Conservation (phyloP, 1,140 invertebrate species). For the Drosophila sturtevanti region DNA sequence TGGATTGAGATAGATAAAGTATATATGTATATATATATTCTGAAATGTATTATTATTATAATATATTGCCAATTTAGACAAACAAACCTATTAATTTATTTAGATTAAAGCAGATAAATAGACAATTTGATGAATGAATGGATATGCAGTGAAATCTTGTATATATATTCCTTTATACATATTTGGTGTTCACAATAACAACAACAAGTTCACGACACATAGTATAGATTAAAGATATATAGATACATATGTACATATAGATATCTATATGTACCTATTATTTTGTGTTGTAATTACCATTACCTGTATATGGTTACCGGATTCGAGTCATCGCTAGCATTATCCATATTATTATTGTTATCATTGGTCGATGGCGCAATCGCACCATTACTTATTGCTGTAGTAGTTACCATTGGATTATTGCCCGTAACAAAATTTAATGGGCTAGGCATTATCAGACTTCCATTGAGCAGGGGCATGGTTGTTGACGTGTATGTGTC, state of each 20-base stretch:
- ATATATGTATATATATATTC: no score
- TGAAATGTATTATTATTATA: no score
- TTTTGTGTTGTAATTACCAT: constrained; percentile 4
- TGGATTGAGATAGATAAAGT: no score
- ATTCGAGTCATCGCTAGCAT: constrained; percentile 91
- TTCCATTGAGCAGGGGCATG: constrained; percentile 40
- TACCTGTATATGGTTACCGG: constrained; percentile 92
- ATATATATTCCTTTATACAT: background rate
- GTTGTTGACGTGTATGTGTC: constrained; percentile 20
- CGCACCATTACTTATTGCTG: constrained; percentile 26
- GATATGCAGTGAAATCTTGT: no score
- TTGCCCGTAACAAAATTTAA: constrained; percentile 64
- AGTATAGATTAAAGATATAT: background rate
- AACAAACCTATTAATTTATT: no score
- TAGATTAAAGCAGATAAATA: no score
- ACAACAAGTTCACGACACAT: background rate
- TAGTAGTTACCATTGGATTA: constrained; percentile 28
- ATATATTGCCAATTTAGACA: no score
- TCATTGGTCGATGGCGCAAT: constrained; percentile 78
- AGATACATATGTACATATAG: background rate
- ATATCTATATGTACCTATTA: background rate
- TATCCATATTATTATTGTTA: constrained; percentile 87
- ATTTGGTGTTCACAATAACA: background rate
- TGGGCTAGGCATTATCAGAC: constrained; percentile 54
- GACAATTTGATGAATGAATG: no score